Evolutionary conservation across 2,113 vertebrate species (phyloP), one percentile per base, ranked within the genome.

Genomic region (Heterochromis multidens): DNA sequence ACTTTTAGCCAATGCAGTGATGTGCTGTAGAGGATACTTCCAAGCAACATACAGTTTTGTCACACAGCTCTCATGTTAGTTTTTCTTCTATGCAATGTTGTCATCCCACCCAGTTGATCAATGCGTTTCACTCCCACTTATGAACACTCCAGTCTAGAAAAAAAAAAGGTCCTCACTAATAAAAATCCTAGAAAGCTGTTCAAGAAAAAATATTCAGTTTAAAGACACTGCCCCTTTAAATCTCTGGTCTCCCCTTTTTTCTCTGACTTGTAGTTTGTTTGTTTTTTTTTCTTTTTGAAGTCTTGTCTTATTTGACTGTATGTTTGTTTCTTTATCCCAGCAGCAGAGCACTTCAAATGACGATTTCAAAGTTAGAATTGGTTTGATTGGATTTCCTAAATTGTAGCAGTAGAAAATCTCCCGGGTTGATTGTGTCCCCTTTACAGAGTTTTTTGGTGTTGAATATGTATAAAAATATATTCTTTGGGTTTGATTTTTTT

Each of bases 141-240:
- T 81, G 81, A 95, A 95, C 95, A 96, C 95, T 96, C 96, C 96
- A 93, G 79, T 77, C 87, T 80, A 85, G 2, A 76, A 23, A 49
- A 67, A 59, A 31, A 25, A 25, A 89, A 62, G 84, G 56, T 82
- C 90, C 80, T 89, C 33, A 65, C 10, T 3, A 61, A n/a, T 56
- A 65, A 67, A 87, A 90, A 49, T 16, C 33, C 63, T 58, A 78
- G 17, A 58, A 60, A 46, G 52, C 60, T 33, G 16, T 82, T 87
- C 11, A 79, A 65, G 57, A 85, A 82, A 17, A 80, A 17, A 82
- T 74, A 31, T 61, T 33, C 7, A 33, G 61, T 93, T 93, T 88
- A 94, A 94, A 93, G 86, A 87, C 91, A 92, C 92, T 93, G 95
- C 77, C 93, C 90, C 92, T 95, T 95, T 92, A 92, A 94, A 92